Evolutionary conservation across 2,888 invertebrate genomes (phyloP).

Genomic region (Stegana nigrithorax): DNA sequence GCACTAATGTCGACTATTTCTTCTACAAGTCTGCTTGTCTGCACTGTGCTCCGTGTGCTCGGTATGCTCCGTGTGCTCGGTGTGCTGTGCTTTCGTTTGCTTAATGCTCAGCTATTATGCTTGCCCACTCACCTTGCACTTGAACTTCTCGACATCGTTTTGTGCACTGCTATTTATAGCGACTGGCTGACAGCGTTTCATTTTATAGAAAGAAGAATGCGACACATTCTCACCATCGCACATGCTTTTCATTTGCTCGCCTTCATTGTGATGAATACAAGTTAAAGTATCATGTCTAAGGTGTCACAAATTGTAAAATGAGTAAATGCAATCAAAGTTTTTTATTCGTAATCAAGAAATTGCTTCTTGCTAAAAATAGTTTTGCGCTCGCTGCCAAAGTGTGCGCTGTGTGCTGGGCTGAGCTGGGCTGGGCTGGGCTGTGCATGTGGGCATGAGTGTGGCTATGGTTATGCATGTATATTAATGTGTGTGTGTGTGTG

Average conservation of each 20-base stretch:
- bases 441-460: neutral
- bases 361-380: slow-evolving; percentile 15
- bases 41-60: too few relatives aligned
- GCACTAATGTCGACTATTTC: neutral
- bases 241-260: slow-evolving; percentile 4
- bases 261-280: slow-evolving; percentile 43
- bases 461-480: neutral
- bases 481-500: neutral
- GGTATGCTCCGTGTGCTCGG: too few relatives aligned
- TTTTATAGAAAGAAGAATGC: too few relatives aligned
- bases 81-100: neutral
- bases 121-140: slow-evolving; percentile 30
- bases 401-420: too few relatives aligned
- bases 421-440: too few relatives aligned
- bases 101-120: neutral
- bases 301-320: slow-evolving; percentile 14
- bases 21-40: neutral
- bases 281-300: slow-evolving; percentile 24
- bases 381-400: too few relatives aligned
- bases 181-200: neutral
- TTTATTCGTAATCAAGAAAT: slow-evolving; percentile 11
- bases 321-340: neutral
- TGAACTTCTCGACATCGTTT: slow-evolving; percentile 32
- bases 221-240: neutral
- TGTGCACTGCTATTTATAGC: slow-evolving; percentile 7